phyloP scores from a whole-genome alignment of 23 tunicate genomes.

The Styela clava region DNA sequence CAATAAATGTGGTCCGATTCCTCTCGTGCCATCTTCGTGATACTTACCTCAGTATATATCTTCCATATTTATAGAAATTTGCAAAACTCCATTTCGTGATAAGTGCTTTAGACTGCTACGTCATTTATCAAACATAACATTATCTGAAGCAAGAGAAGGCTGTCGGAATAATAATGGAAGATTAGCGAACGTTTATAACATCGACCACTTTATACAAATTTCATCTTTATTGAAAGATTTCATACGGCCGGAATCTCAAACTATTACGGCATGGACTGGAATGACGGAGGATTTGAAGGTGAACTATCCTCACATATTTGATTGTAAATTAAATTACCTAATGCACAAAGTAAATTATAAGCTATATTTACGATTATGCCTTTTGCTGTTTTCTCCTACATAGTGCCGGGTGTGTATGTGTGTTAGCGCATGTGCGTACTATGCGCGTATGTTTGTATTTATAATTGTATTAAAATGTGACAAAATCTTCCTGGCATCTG shows the following conservation, averaged over 20 bases:
- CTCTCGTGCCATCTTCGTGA: too few relatives aligned
- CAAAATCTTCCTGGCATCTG: too few relatives aligned
- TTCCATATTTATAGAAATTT: neutral
- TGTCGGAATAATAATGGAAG: slow-evolving; percentile 8
- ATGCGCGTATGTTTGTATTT: too few relatives aligned
- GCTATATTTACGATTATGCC: too few relatives aligned
- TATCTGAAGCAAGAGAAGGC: neutral
- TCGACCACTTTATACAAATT: neutral
- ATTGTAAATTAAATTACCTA: too few relatives aligned
- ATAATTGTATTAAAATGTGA: too few relatives aligned
- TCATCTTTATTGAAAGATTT: neutral
- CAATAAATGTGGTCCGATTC: too few relatives aligned
- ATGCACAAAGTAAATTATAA: too few relatives aligned
- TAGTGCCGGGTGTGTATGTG: too few relatives aligned
- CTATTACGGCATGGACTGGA: slow-evolving; percentile 8
- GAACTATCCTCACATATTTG: too few relatives aligned
- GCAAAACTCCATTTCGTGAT: neutral
- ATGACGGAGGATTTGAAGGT: slow-evolving; percentile 19
- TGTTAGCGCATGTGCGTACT: too few relatives aligned
- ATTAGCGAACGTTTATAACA: slow-evolving; percentile 5
- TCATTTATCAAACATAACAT: slow-evolving; percentile 1
- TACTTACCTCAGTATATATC: neutral
- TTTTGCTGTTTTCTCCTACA: too few relatives aligned
- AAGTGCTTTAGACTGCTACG: slow-evolving; percentile 9
- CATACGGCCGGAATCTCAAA: neutral